phyloP scores from a whole-genome alignment of 2,113 vertebrate species.

The Odocoileus hemionus region DNA sequence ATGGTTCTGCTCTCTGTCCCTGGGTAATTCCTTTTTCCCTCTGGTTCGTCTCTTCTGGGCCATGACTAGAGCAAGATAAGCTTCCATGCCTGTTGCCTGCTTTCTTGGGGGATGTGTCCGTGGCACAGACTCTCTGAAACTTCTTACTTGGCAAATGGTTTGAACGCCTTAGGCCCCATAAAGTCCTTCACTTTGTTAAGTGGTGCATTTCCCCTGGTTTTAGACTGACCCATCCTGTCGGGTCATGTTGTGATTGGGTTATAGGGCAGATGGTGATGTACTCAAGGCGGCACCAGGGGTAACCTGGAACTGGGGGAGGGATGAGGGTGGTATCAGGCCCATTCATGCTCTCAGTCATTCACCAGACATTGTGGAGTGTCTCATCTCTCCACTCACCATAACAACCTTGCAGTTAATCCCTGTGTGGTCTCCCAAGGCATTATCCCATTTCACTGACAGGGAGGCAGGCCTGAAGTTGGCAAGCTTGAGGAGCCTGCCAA shows the following conservation, averaged over 20 bases:
- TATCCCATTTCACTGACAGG: background rate
- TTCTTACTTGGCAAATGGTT: background rate
- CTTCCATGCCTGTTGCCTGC: background rate
- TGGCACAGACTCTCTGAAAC: background rate
- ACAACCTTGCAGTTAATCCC: background rate
- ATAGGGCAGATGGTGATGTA: background rate
- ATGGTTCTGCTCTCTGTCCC: background rate
- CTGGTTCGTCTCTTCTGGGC: background rate
- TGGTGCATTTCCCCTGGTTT: background rate
- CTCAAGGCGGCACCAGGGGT: background rate
- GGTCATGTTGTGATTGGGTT: background rate
- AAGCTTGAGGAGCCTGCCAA: background rate
- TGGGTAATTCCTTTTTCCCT: background rate
- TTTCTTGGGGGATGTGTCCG: background rate
- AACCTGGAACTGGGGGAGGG: background rate
- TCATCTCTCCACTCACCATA: background rate
- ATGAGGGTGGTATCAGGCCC: background rate
- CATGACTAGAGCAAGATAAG: background rate
- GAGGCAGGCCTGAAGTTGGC: background rate
- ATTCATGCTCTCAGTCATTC: background rate
- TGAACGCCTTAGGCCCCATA: background rate
- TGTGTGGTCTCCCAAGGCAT: background rate
- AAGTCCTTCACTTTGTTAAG: background rate
- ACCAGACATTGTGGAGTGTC: background rate
- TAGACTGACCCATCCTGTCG: rapidly evolving